phyloP scores from a whole-genome alignment of 2,797 vertebrate species.

The Kryptopterus vitreolus region DNA sequence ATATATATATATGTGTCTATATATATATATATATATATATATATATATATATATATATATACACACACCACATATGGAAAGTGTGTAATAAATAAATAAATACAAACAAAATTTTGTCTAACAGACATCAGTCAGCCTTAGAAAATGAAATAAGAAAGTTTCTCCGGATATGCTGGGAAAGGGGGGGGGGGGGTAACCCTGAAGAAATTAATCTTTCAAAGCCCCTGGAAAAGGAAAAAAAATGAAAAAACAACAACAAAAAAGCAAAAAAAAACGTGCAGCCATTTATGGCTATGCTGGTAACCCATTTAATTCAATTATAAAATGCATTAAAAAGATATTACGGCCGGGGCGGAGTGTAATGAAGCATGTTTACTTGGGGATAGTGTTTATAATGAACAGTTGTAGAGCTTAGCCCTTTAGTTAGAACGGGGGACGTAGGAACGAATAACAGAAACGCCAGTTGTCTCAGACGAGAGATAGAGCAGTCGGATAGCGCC shows the following conservation, averaged over 20 bases:
- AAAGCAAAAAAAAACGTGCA: slow-evolving; percentile 63
- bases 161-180: slow-evolving; percentile 56
- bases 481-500: slow-evolving; percentile 28
- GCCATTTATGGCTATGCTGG: slow-evolving; percentile 74
- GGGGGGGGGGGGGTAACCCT: slow-evolving; percentile 42
- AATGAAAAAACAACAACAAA: slow-evolving; percentile 54
- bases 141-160: slow-evolving; percentile 60
- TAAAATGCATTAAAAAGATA: slow-evolving; percentile 87
- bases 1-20: no score
- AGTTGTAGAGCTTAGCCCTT: slow-evolving; percentile 73
- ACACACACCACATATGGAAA: neutral
- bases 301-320: slow-evolving; percentile 85
- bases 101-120: slow-evolving; percentile 54
- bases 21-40: no score
- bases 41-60: no score
- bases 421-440: slow-evolving; percentile 63
- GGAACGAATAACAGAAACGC: slow-evolving; percentile 49
- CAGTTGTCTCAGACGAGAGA: slow-evolving; percentile 44
- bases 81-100: slow-evolving; percentile 49
- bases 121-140: slow-evolving; percentile 38
- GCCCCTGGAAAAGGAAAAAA: slow-evolving; percentile 55
- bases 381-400: slow-evolving; percentile 83
- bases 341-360: slow-evolving; percentile 78
- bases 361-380: slow-evolving; percentile 83
- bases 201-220: slow-evolving; percentile 61